A percentile compares a stretch with the other conserved stretches of the same genome.
Conservation (phyloP, 2,113 vertebrate species). For the Pitta sordida region DNA sequence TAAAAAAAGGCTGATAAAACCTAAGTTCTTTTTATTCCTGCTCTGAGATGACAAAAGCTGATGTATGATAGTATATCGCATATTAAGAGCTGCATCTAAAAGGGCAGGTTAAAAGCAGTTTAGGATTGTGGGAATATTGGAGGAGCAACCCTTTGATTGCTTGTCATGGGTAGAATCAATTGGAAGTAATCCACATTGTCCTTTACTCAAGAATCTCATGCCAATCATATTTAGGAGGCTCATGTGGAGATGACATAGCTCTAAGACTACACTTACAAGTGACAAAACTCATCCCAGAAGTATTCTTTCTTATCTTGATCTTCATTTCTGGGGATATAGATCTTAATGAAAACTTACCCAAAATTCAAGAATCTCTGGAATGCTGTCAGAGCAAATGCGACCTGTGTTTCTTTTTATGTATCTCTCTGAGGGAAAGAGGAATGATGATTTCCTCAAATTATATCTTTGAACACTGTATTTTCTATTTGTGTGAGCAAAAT, state of each 20-base stretch:
- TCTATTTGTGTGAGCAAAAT: not conserved
- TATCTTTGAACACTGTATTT: not conserved
- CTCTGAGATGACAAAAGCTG: not conserved
- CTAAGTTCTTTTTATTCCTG: not conserved
- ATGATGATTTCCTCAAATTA: not conserved
- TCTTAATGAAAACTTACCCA: not conserved
- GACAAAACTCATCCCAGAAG: not conserved
- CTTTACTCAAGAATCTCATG: not conserved
- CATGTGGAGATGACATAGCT: not conserved
- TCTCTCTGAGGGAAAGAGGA: not conserved
- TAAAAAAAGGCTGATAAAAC: not conserved
- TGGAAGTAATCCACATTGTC: not conserved
- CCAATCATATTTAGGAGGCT: not conserved
- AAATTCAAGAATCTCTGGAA: not conserved
- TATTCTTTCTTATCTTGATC: not conserved
- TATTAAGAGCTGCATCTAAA: not conserved
- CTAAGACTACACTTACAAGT: not conserved
- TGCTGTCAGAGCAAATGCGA: not conserved
- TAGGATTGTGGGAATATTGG: not conserved
- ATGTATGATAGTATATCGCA: not conserved
- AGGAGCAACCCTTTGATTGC: not conserved
- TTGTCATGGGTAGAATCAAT: not conserved
- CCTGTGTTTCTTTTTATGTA: not conserved
- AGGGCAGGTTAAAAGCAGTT: not conserved
- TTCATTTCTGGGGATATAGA: not conserved